Evolutionary conservation across 2,888 invertebrate genomes (phyloP).

Genomic region (Ommatoiulus sabulosus): DNA sequence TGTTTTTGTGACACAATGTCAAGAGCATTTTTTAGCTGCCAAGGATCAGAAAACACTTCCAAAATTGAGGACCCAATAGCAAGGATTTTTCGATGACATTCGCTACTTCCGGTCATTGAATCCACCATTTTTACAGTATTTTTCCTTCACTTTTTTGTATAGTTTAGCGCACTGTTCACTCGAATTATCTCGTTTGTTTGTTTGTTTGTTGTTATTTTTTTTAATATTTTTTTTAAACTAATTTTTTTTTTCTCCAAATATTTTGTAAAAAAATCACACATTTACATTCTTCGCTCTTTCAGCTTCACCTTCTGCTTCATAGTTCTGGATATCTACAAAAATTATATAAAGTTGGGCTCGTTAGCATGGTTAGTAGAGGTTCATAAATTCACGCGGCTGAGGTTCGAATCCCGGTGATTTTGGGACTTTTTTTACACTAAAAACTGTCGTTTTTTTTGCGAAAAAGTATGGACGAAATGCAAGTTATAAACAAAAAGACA

Average conservation of each 20-base stretch:
- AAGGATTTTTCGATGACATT: neutral
- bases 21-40: slow-evolving; percentile 49
- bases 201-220: slow-evolving; percentile 6
- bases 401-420: neutral
- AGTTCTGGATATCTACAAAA: slow-evolving; percentile 55
- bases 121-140: slow-evolving; percentile 39
- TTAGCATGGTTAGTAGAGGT: slow-evolving; percentile 37
- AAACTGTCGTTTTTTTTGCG: neutral
- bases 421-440: neutral
- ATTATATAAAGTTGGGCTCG: slow-evolving; percentile 50
- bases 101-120: slow-evolving; percentile 1
- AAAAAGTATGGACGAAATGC: neutral
- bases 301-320: slow-evolving; percentile 53
- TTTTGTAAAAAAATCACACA: slow-evolving; percentile 47
- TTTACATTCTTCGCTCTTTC: slow-evolving; percentile 55
- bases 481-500: neutral
- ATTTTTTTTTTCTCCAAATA: no score
- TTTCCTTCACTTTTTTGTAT: neutral
- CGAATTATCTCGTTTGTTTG: neutral
- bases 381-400: neutral
- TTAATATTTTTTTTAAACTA: neutral
- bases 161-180: neutral
- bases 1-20: neutral
- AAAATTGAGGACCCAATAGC: slow-evolving; percentile 11
- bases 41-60: slow-evolving; percentile 33